Percentiles rank a stretch among this genome's conserved stretches.
These are phyloP conservation scores for Lophotis ruficrista DNA, from an alignment of 2,113 vertebrate species.

Conservation along the genomic window DNA sequence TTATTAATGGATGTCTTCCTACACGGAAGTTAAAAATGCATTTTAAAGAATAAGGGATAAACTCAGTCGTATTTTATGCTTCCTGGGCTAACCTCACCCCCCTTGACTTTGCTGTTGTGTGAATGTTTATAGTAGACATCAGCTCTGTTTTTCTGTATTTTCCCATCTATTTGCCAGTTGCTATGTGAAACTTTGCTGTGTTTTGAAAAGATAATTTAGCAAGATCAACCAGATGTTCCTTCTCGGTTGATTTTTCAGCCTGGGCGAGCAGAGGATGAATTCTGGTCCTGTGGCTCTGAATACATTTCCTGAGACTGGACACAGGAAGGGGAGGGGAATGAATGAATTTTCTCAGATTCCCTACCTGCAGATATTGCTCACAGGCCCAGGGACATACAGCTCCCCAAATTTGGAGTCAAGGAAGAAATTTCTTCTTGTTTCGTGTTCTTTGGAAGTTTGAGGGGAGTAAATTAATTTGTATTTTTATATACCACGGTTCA, in stretches of 20 bases:
- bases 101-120: neutral
- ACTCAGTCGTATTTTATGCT: neutral
- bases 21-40: neutral
- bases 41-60: neutral
- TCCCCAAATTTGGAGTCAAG: neutral
- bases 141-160: neutral
- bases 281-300: neutral
- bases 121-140: neutral
- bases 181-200: neutral
- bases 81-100: neutral
- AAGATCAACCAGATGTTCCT: neutral
- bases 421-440: neutral
- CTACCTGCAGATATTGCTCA: rapidly evolving
- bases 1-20: neutral
- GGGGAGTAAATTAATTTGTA: neutral
- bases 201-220: neutral
- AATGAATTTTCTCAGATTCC: neutral
- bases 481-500: neutral
- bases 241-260: neutral
- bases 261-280: neutral
- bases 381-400: neutral
- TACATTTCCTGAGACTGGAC: neutral
- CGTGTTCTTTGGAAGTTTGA: neutral
- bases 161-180: neutral
- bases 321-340: neutral